Conservation (phyloP, 2,797 vertebrate genomes). For the Karalla daura region DNA sequence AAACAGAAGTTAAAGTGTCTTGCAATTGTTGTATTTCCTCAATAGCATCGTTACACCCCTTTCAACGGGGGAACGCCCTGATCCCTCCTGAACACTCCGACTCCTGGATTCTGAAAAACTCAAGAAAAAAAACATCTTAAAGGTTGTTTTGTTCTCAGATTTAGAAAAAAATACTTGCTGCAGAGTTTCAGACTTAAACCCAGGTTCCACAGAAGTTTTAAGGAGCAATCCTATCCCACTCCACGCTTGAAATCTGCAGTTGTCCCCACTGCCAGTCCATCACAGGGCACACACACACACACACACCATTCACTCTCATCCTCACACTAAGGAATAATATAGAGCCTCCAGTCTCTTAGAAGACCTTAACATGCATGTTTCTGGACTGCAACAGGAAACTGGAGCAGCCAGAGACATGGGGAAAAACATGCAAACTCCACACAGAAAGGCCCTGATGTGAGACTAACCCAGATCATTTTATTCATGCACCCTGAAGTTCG, state of each 20-base stretch:
- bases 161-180: neutral
- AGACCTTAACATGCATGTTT: too few relatives aligned
- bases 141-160: neutral
- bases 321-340: too few relatives aligned
- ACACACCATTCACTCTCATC: too few relatives aligned
- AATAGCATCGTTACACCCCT: neutral
- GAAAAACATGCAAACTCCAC: too few relatives aligned
- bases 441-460: neutral
- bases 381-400: too few relatives aligned
- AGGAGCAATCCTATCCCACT: too few relatives aligned
- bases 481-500: neutral
- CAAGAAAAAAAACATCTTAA: neutral
- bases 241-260: too few relatives aligned
- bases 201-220: neutral
- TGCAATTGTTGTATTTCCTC: neutral
- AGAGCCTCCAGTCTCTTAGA: too few relatives aligned
- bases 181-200: neutral
- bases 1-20: neutral
- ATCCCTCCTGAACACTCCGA: neutral
- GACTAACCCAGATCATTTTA: neutral
- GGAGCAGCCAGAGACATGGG: too few relatives aligned
- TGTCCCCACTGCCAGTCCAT: too few relatives aligned
- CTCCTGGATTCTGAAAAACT: too few relatives aligned
- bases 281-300: too few relatives aligned
- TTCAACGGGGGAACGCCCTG: neutral